Conservation (phyloP, 2,797 vertebrate species). For the Hydrocynus forskahlii region DNA sequence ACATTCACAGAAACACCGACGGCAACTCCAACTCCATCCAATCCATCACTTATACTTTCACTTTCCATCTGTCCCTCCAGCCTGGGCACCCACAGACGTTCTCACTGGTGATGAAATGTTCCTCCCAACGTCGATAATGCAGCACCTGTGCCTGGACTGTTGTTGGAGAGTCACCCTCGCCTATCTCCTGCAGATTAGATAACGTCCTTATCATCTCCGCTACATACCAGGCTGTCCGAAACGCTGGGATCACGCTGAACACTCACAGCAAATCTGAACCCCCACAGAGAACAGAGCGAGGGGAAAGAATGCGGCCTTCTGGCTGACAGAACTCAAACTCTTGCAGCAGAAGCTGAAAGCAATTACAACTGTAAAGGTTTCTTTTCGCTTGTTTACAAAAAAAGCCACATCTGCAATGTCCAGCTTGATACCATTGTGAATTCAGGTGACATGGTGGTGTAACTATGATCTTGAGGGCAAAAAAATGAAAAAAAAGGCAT, state of each 20-base stretch:
- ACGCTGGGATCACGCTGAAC: slow-evolving; percentile 39
- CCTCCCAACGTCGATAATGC: slow-evolving; percentile 1
- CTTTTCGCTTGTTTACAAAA: neutral
- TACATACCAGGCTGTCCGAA: slow-evolving; percentile 43
- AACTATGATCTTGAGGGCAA: no score
- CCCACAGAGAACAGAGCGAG: slow-evolving; percentile 24
- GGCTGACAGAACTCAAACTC: neutral
- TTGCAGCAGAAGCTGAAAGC: neutral
- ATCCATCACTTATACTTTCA: neutral
- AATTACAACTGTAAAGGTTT: neutral
- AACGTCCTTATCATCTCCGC: slow-evolving; percentile 42
- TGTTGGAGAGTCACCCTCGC: slow-evolving; percentile 39
- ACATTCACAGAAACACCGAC: no score
- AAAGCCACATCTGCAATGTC: neutral
- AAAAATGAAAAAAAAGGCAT: no score
- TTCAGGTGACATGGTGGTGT: neutral
- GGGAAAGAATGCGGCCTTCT: neutral
- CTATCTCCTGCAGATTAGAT: slow-evolving; percentile 46
- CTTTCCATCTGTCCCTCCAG: neutral
- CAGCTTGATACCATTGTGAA: neutral
- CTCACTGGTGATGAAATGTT: slow-evolving; percentile 20
- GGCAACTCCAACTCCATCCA: neutral
- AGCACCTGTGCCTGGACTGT: slow-evolving; percentile 36
- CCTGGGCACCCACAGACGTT: neutral
- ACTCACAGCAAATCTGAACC: slow-evolving; percentile 27